Evolutionary conservation across 2,888 invertebrate species (phyloP).

Genomic region (Agriopis marginaria): DNA sequence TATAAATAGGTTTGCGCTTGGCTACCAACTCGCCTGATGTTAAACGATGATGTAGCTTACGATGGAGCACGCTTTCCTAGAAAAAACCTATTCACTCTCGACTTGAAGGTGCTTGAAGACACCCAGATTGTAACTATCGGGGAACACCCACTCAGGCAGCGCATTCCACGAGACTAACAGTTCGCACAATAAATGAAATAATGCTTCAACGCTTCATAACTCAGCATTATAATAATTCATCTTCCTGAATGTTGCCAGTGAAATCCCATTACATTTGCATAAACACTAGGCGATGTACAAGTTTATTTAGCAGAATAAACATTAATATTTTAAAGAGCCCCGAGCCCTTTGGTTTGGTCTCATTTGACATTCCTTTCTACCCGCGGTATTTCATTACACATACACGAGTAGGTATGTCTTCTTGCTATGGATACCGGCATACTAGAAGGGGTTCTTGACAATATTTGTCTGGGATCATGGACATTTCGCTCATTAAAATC

Average conservation of each 20-base stretch:
- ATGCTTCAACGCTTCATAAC: conserved; percentile 8
- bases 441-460: conserved; percentile 34
- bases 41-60: no score
- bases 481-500: conserved; percentile 15
- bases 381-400: conserved; percentile 65
- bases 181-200: no score
- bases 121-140: no score
- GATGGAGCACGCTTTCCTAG: no score
- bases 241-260: conserved; percentile 2
- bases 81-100: no score
- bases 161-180: no score
- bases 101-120: no score
- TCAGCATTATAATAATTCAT: conserved; percentile 14
- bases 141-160: no score
- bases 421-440: conserved; percentile 31
- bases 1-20: no score
- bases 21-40: no score
- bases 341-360: conserved; percentile 56
- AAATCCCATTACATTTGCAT: conserved; percentile 38
- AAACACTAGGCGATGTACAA: conserved; percentile 36
- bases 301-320: conserved; percentile 61
- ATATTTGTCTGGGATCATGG: conserved; percentile 20
- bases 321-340: conserved; percentile 57
- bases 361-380: conserved; percentile 65
- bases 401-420: conserved; percentile 49